Conservation (phyloP, 2,888 invertebrate species). For the Sinhomidia bicolor region DNA sequence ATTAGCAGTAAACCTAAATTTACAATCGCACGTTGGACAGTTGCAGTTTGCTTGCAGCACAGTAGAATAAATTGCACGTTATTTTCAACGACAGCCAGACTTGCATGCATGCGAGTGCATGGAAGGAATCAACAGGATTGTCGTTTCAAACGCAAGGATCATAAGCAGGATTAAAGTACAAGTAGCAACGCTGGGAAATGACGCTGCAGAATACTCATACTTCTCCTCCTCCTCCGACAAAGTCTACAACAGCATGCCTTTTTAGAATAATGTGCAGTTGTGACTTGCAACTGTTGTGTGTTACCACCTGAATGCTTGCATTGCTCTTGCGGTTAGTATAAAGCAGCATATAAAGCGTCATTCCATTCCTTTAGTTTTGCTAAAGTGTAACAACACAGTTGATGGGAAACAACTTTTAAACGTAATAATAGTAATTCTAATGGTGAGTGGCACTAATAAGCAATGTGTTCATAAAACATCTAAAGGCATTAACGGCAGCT, state of each 20-base stretch:
- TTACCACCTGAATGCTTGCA: too few relatives aligned
- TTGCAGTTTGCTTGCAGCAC: too few relatives aligned
- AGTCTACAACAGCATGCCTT: background rate
- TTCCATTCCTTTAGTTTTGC: too few relatives aligned
- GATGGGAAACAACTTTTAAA: background rate
- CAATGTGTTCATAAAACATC: background rate
- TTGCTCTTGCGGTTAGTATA: too few relatives aligned
- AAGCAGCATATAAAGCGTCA: too few relatives aligned
- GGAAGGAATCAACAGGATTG: constrained; percentile 32
- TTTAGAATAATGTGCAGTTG: too few relatives aligned
- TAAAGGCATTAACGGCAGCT: background rate
- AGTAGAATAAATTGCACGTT: background rate
- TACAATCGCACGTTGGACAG: background rate
- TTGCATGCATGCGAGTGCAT: constrained; percentile 3
- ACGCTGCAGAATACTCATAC: constrained; percentile 50
- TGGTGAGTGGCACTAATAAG: background rate
- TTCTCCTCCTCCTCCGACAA: too few relatives aligned
- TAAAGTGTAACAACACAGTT: background rate
- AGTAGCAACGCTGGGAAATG: constrained; percentile 24
- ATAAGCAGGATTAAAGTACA: background rate
- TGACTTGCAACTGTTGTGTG: background rate
- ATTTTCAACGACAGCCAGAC: background rate
- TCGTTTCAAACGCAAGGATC: constrained; percentile 25
- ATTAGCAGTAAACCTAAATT: background rate
- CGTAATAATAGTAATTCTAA: constrained; percentile 1